Percentiles rank a stretch among this genome's conserved stretches.
These are phyloP conservation scores for Proales similis DNA, from an alignment of 1,140 invertebrate genomes.

Conservation along the genomic window DNA sequence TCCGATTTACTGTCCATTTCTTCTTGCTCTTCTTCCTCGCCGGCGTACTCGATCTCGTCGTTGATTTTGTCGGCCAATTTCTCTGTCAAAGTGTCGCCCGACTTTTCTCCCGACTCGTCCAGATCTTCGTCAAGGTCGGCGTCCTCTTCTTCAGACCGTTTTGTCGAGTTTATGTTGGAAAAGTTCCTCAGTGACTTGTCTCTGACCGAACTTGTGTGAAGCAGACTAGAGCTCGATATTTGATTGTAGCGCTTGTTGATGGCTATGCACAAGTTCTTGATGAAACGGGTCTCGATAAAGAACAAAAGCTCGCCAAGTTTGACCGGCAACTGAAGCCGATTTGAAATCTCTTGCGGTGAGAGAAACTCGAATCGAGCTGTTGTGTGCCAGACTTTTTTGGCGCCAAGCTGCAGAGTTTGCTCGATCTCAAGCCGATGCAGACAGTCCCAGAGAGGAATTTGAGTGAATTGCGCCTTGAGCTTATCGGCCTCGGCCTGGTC, in stretches of 20 bases:
- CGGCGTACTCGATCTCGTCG: conserved; percentile 38
- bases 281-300: conserved; percentile 24
- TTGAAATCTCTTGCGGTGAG: conserved; percentile 8
- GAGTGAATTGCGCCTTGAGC: conserved; percentile 12
- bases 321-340: conserved; percentile 2
- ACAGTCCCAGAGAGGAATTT: conserved; percentile 12
- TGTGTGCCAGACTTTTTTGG: conserved; percentile 17
- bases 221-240: conserved; percentile 9
- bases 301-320: conserved; percentile 18
- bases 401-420: conserved; percentile 13
- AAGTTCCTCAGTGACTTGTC: conserved; percentile 22
- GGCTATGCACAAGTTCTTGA: conserved; percentile 20
- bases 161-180: conserved; percentile 2
- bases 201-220: conserved; percentile 9
- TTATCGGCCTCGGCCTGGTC: conserved; percentile 17
- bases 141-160: conserved; percentile 16
- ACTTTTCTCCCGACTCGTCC: conserved; percentile 4
- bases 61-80: conserved; percentile 30
- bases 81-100: conserved; percentile 17
- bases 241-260: conserved; percentile 37
- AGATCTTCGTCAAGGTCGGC: conserved; percentile 3
- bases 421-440: conserved; percentile 29
- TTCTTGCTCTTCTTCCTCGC: conserved; percentile 38
- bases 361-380: conserved; percentile 34
- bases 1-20: conserved; percentile 49